phyloP scores from a whole-genome alignment of 2,888 invertebrate genomes.

The Chironomus riparius region DNA sequence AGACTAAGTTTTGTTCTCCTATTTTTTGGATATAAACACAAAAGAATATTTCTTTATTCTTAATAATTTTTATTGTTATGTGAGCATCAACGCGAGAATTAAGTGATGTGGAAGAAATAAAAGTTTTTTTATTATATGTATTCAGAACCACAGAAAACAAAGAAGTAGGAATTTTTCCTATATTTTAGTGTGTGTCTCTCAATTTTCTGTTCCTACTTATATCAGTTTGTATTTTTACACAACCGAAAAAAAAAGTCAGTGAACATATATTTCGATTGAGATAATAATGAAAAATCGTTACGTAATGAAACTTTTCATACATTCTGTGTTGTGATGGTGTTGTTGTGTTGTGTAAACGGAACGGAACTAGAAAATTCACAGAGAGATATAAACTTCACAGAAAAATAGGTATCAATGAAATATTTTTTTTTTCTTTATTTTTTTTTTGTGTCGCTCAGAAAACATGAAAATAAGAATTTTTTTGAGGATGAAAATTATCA shows the following conservation, averaged over 20 bases:
- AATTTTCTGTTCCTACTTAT: no score
- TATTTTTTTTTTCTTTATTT: no score
- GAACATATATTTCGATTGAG: background rate
- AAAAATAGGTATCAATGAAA: no score
- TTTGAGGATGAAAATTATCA: background rate
- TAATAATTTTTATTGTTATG: background rate
- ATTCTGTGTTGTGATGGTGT: background rate
- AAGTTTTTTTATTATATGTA: background rate
- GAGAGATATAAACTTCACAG: background rate
- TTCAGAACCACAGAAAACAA: background rate
- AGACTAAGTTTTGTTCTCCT: background rate
- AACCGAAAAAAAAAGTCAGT: background rate
- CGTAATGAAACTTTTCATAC: constrained; percentile 12
- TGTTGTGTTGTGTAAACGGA: background rate
- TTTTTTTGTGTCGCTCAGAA: no score
- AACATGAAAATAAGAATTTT: background rate
- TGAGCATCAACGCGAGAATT: background rate
- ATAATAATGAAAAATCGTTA: constrained; percentile 14
- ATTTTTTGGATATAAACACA: no score
- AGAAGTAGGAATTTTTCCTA: background rate
- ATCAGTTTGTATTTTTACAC: background rate
- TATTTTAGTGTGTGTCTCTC: background rate
- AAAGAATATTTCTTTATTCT: background rate
- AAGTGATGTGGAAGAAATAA: background rate
- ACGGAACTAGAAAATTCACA: background rate